Evolutionary conservation across 2,888 invertebrate species (phyloP).

Genomic region (Diarsia mendica): DNA sequence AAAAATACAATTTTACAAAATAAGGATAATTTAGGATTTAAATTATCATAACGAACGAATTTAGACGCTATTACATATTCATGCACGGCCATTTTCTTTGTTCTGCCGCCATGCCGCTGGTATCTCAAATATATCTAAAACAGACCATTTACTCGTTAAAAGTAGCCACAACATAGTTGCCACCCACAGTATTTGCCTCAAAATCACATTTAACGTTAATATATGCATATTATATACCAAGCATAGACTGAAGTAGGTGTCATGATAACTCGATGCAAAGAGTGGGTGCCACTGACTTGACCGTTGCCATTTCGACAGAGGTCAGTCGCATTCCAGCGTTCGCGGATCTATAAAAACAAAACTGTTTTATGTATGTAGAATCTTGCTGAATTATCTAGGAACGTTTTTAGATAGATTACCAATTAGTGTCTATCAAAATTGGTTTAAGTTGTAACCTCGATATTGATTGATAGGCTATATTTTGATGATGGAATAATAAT

Average conservation of each 20-base stretch:
- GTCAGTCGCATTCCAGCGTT: slow-evolving; percentile 73
- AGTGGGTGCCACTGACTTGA: slow-evolving; percentile 72
- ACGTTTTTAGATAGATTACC: background rate
- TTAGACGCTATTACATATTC: slow-evolving; percentile 10
- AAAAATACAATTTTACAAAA: too few relatives aligned
- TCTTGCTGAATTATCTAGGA: background rate
- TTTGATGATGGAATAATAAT: background rate
- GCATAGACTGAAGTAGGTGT: slow-evolving; percentile 61
- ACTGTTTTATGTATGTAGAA: slow-evolving; percentile 30
- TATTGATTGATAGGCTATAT: slow-evolving; percentile 12
- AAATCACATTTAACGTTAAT: slow-evolving; percentile 51
- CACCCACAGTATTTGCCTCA: slow-evolving; percentile 44
- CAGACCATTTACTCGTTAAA: background rate
- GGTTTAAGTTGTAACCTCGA: slow-evolving; percentile 17
- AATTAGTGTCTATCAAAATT: slow-evolving; percentile 4
- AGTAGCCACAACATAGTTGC: slow-evolving; percentile 33
- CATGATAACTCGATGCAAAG: slow-evolving; percentile 67
- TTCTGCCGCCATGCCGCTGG: background rate
- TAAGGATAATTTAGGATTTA: background rate
- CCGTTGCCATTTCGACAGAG: slow-evolving; percentile 73
- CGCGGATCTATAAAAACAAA: slow-evolving; percentile 65
- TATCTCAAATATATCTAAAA: slow-evolving; percentile 5
- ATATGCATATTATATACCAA: slow-evolving; percentile 59
- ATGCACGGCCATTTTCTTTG: background rate
- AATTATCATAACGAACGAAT: background rate